phyloP scores from a whole-genome alignment of 2,113 vertebrate species.

The Rhodinocichla rosea region DNA sequence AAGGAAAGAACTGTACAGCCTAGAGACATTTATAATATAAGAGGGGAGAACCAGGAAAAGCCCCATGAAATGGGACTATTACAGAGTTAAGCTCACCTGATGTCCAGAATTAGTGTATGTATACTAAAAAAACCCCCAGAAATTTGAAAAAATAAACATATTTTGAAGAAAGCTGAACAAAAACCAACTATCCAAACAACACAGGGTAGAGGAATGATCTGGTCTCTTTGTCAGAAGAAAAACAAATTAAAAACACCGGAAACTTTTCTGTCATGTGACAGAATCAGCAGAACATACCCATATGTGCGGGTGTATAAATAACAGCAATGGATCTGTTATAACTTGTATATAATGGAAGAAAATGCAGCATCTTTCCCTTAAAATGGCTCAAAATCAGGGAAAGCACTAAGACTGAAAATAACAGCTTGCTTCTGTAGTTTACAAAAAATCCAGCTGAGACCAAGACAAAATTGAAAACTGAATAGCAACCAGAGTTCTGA shows the following conservation, averaged over 20 bases:
- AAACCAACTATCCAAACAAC: rapidly evolving
- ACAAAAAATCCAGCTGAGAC: not conserved
- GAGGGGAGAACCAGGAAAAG: not conserved
- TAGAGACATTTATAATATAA: not conserved
- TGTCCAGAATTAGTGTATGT: not conserved
- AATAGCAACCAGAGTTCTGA: not conserved
- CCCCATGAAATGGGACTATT: not conserved
- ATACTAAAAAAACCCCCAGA: not conserved
- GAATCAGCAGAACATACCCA: not conserved
- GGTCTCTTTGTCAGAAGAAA: not conserved
- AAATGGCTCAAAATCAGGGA: not conserved
- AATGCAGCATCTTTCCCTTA: not conserved
- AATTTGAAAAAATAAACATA: not conserved
- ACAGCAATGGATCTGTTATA: not conserved
- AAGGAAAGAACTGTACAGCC: not conserved
- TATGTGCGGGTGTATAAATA: not conserved
- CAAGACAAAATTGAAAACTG: not conserved
- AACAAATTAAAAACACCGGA: not conserved
- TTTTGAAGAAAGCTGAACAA: not conserved
- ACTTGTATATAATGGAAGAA: not conserved
- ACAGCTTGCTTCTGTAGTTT: not conserved
- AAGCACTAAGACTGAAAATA: not conserved
- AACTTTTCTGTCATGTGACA: not conserved
- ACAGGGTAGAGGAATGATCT: not conserved
- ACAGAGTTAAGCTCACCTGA: not conserved